Percentiles rank a stretch among this genome's conserved stretches.
phyloP scores from a whole-genome alignment of 2,888 invertebrate genomes.

The Camptogramma bilineatum region DNA sequence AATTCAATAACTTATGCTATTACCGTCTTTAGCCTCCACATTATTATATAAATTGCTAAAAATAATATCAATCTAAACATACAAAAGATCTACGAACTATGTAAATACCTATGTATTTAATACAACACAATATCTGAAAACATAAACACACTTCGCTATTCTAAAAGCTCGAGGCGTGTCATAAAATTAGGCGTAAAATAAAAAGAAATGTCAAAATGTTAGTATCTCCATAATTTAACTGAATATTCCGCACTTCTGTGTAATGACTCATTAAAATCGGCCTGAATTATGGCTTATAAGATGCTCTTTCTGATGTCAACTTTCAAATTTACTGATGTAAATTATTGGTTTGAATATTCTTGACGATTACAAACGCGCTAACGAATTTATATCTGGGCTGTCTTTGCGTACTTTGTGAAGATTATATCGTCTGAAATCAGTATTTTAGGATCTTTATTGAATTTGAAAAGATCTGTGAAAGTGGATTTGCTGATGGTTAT shows the following conservation, averaged over 20 bases:
- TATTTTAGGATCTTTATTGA: constrained; percentile 79
- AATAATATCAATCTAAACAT: too few species aligned
- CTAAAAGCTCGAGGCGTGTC: constrained; percentile 40
- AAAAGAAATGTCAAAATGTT: constrained; percentile 44
- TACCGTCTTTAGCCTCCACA: background rate
- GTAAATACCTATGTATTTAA: too few species aligned
- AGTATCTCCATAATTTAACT: constrained; percentile 49
- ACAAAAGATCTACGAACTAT: background rate
- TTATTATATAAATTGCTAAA: background rate
- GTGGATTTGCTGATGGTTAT: constrained; percentile 68
- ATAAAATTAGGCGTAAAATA: constrained; percentile 45
- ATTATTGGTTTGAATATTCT: constrained; percentile 75
- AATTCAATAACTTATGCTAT: constrained; percentile 6
- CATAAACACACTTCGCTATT: constrained; percentile 37
- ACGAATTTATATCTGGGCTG: constrained; percentile 80
- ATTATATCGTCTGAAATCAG: constrained; percentile 74
- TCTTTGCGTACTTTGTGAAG: constrained; percentile 70
- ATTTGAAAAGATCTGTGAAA: constrained; percentile 70
- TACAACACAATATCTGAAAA: constrained; percentile 25
- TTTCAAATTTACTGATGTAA: constrained; percentile 82
- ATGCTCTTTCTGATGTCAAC: constrained; percentile 84
- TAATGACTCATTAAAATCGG: constrained; percentile 68
- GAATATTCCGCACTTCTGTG: constrained; percentile 48
- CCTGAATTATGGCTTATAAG: constrained; percentile 79
- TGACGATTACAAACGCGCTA: constrained; percentile 81